Evolutionary conservation across 1,140 invertebrate genomes (phyloP), one percentile per base, ranked within the genome.

Genomic region (Drosophila miranda): DNA sequence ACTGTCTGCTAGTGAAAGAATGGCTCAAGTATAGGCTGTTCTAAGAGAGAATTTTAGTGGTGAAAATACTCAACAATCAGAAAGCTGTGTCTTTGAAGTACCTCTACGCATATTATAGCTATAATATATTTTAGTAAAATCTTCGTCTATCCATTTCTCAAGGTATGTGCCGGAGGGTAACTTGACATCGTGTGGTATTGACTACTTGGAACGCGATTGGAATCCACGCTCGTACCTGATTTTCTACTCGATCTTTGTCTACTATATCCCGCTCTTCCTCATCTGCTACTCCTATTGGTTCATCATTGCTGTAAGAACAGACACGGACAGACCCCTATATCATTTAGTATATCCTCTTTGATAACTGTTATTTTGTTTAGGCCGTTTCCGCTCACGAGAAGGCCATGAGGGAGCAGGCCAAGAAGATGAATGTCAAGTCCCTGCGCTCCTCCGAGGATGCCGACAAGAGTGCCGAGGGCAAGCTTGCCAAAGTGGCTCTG

Each of bases 111-210:
- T 19, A 19, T 19, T 19, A 19, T 19, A 19, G 19, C 19, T 19
- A 19, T 1, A 19, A 19, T 19, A 26, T 26, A 26, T 26, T 26
- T 26, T 26, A 26, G 4, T 30, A 30, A 30, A 30, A 9, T 30
- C 28, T 8, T 8, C 28, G 8, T 9, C 2, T 30, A 3, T 2
- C 30, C 30, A 30, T 1, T 41, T 26, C 4, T 0, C 5, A 26
- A 95, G 95, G 79, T 97, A 97, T 91, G 95, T 97, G 45, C 96
- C 96, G n/a, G 96, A 97, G 92, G 95, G 95, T 50, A 97, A 97
- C 80, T 94, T 96, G 93, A 96, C 95, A 21, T 94, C 95, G 16
- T 97, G 96, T 82, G 96, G 96, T 23, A 96, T 96, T 57, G 96
- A 97, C 89, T 97, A 96, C 87, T 90, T 97, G 43, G 93, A 91